Evolutionary conservation across 2,797 vertebrate genomes (phyloP).

Genomic region (Sebastes melanostomus): DNA sequence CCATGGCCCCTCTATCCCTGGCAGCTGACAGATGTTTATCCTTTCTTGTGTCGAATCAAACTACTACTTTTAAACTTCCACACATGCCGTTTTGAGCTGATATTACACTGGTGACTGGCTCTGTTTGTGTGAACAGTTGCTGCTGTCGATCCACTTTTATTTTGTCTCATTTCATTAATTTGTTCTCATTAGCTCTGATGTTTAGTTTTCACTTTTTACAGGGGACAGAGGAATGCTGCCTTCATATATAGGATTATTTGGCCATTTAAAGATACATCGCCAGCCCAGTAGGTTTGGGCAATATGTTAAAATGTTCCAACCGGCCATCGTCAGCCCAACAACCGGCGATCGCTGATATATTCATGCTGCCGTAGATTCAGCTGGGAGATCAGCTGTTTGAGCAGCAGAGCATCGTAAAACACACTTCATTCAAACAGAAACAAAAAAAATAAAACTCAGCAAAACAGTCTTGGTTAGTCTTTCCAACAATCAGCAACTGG

Average conservation of each 20-base stretch:
- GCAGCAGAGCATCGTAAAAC: accelerated
- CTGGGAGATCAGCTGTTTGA: no score
- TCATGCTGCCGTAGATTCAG: no score
- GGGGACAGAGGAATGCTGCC: background rate
- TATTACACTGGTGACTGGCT: background rate
- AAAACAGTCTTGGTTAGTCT: no score
- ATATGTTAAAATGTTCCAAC: no score
- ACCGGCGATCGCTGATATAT: no score
- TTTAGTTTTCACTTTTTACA: background rate
- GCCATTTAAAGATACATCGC: background rate
- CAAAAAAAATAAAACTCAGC: no score
- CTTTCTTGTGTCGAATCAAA: slow-evolving; percentile 44
- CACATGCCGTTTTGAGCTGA: background rate
- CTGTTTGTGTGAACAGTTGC: background rate
- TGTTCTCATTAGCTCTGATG: background rate
- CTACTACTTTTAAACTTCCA: slow-evolving; percentile 19
- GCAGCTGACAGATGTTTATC: slow-evolving; percentile 48
- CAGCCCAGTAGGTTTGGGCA: no score
- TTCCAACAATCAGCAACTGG: no score
- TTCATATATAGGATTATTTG: background rate
- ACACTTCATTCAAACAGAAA: no score
- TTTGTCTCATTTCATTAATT: background rate
- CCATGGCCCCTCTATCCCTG: slow-evolving; percentile 10
- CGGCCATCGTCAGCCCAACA: no score
- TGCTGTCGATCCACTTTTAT: background rate